phyloP scores from a whole-genome alignment of 2,113 vertebrate species.

The Platycercus adscitus region DNA sequence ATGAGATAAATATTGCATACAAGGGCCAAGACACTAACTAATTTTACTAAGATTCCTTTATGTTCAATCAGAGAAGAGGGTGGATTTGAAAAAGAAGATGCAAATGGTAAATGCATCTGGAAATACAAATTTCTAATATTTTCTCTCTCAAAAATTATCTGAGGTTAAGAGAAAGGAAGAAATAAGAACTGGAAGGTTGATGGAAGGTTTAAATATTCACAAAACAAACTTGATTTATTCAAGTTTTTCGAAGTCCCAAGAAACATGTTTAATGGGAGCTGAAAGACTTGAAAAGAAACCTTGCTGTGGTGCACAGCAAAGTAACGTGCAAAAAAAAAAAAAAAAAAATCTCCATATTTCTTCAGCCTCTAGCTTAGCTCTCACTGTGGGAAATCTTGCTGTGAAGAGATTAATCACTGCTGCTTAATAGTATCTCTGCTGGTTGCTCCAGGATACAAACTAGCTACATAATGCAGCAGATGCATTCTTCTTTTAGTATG shows the following conservation, averaged over 20 bases:
- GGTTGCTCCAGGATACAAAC: conserved; percentile 41
- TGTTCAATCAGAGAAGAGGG: neutral
- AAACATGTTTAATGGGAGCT: conserved; percentile 56
- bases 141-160: neutral
- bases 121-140: neutral
- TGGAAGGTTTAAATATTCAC: conserved; percentile 61
- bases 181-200: conserved; percentile 49
- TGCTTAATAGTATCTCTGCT: conserved; percentile 62
- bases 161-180: conserved; percentile 31
- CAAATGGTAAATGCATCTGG: neutral
- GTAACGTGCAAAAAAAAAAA: neutral
- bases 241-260: conserved; percentile 57
- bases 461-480: conserved; percentile 31
- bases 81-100: neutral
- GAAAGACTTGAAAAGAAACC: conserved; percentile 38
- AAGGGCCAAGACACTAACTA: neutral
- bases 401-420: conserved; percentile 63
- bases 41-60: neutral
- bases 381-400: conserved; percentile 58
- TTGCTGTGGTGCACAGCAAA: conserved; percentile 53
- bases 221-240: conserved; percentile 66
- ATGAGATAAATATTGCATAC: neutral
- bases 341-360: conserved; percentile 15
- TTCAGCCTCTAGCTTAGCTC: conserved; percentile 54
- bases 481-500: conserved; percentile 16